Percentiles rank a stretch among this genome's conserved stretches.
phyloP scores from a whole-genome alignment of 2,888 invertebrate species.

The Drosophila mayaguana region DNA sequence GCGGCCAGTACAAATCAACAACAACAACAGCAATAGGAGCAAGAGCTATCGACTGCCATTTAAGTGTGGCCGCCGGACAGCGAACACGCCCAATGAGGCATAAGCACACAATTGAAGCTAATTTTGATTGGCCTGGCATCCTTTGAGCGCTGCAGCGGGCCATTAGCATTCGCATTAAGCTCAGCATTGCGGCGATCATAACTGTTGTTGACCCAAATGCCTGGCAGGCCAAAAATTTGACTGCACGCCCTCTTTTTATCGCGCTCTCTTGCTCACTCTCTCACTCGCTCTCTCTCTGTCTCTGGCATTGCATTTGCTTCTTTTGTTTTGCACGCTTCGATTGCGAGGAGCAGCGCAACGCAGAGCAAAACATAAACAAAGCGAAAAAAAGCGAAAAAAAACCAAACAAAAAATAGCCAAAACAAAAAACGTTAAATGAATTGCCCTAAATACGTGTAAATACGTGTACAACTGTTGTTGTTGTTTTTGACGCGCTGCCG shows the following conservation, averaged over 20 bases:
- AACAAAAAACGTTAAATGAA: constrained; percentile 69
- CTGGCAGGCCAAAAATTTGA: constrained; percentile 44
- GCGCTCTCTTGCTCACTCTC: constrained; percentile 15
- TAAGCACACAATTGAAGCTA: constrained; percentile 17
- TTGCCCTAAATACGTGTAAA: constrained; percentile 76
- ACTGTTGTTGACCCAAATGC: constrained; percentile 51
- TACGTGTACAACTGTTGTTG: constrained; percentile 51
- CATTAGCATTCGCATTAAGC: constrained; percentile 21
- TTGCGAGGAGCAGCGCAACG: constrained; percentile 30
- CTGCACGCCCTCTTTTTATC: constrained; percentile 40
- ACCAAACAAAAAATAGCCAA: constrained; percentile 31
- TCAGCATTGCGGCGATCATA: constrained; percentile 28
- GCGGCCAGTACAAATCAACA: constrained; percentile 18
- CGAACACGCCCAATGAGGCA: constrained; percentile 25
- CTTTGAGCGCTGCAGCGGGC: constrained; percentile 26
- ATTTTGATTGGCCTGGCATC: constrained; percentile 38
- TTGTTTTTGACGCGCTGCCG: constrained; percentile 32
- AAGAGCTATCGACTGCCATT: constrained; percentile 7
- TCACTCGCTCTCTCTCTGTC: constrained; percentile 19
- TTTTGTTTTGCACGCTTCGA: constrained; percentile 68
- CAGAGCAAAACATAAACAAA: constrained; percentile 19
- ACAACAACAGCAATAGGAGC: background rate
- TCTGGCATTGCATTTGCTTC: background rate
- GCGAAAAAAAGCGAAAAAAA: too few species aligned
- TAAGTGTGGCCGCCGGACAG: constrained; percentile 6